Percentiles rank a stretch among this genome's conserved stretches.
Evolutionary conservation across 2,888 invertebrate species (phyloP).

Genomic region (Cerceris ruficornis): DNA sequence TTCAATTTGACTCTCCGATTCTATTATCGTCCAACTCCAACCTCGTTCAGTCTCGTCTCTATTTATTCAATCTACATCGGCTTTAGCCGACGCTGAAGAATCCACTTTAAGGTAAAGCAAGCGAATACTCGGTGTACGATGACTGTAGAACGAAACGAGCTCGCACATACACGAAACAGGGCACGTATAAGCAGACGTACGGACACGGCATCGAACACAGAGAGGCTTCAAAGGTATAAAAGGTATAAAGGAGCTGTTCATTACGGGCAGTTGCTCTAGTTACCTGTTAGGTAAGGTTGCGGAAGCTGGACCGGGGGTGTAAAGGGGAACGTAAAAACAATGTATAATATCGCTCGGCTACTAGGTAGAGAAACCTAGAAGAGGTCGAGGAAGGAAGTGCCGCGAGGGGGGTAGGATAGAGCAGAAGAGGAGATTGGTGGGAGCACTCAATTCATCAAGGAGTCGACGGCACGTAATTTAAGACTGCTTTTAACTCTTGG

Average conservation of each 20-base stretch:
- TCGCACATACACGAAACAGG: neutral
- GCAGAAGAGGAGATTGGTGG: slow-evolving; percentile 65
- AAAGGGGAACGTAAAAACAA: slow-evolving; percentile 76
- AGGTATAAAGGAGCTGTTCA: slow-evolving; percentile 64
- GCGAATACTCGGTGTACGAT: slow-evolving; percentile 7
- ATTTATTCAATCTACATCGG: slow-evolving; percentile 10
- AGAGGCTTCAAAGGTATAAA: slow-evolving; percentile 14
- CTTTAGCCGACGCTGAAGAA: neutral
- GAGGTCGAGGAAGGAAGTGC: slow-evolving; percentile 40
- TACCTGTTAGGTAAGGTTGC: slow-evolving; percentile 60
- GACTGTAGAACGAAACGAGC: slow-evolving; percentile 2
- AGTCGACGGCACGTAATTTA: slow-evolving; percentile 82
- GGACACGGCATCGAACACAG: slow-evolving; percentile 12
- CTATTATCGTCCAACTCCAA: neutral
- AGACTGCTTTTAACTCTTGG: slow-evolving; percentile 82
- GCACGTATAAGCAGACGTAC: neutral
- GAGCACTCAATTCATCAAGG: slow-evolving; percentile 82
- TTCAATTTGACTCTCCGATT: neutral
- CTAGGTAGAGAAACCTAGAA: slow-evolving; percentile 58
- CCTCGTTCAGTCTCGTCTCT: neutral
- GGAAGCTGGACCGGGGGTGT: slow-evolving; percentile 54
- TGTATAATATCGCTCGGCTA: slow-evolving; percentile 71
- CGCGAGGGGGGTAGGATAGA: slow-evolving; percentile 42
- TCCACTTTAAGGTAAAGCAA: slow-evolving; percentile 29
- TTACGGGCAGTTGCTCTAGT: slow-evolving; percentile 71